Evolutionary conservation across 2,888 invertebrate species (phyloP), one percentile per base, ranked within the genome.

Genomic region (Diploptera punctata): DNA sequence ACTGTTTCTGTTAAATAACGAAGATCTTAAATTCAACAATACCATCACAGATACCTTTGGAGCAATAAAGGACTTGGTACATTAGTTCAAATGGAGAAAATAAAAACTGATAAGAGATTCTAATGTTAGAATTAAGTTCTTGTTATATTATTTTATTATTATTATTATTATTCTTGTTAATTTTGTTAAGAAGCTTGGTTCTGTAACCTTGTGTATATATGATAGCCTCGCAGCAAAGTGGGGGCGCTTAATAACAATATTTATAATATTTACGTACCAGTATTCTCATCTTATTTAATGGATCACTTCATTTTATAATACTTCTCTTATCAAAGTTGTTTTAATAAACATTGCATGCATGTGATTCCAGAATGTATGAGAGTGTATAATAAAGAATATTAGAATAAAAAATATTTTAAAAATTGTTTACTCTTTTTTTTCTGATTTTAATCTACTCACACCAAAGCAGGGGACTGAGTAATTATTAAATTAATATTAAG

Each of bases 261-360:
- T 72, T 67, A 44, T 72, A 47, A 70, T 70, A 70, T 70, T 73
- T 73, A 73, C 73, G 44, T 47, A 65, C 70, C 73, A 73, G 73
- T 73, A 73, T 73, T 73, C 73, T 67, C 70, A 73, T 60, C 61
- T 70, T 67, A 73, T 73, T 73, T 73, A 73, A 73, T 73, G 70
- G 62, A 49, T 47, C 73, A 70, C 70, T 70, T 31, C 67, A 60
- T 70, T 18, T 38, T 18, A 43, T 68, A 54, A 38, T 68, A 31
- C 29, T 54, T 38, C 38, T 38, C 60, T 43, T 21, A 60, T 69
- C 43, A 38, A 69, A 68, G 68, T 69, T 19, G 19, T 69, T 69
- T 57, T 57, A 21, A 54, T 54, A 24, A 24, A 31, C 16, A 19
- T 24, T 60, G 68, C 43, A 57, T 57, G 68, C 26, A 57, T 69